These are phyloP conservation scores for Paracentrotus lividus DNA, from an alignment of 53 echinoderm and acorn worm species.

Conservation along the genomic window DNA sequence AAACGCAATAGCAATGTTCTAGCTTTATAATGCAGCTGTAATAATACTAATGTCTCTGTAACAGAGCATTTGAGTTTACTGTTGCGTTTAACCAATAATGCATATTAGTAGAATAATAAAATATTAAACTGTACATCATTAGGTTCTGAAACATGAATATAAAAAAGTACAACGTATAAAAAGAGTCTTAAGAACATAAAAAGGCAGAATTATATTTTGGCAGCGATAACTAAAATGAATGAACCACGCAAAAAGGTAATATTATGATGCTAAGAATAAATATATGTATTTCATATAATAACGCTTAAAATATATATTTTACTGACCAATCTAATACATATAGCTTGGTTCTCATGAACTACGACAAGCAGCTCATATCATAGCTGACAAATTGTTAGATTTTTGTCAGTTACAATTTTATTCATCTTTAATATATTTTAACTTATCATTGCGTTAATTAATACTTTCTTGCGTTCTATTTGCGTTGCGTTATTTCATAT, in stretches of 20 bases:
- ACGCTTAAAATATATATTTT: not conserved
- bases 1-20: conserved; percentile 33
- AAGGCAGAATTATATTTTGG: conserved; percentile 24
- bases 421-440: too few species aligned
- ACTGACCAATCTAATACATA: not conserved
- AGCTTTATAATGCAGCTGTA: not conserved
- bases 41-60: not conserved
- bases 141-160: not conserved
- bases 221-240: conserved; percentile 41
- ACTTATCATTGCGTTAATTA: not conserved
- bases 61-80: not conserved
- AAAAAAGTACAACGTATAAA: not conserved
- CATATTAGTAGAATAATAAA: not conserved
- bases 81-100: conserved; percentile 53
- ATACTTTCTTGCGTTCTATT: not conserved
- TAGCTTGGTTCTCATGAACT: not conserved
- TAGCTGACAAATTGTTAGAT: too few species aligned
- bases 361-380: too few species aligned
- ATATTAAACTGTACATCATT: conserved; percentile 14
- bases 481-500: not conserved
- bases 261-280: not conserved
- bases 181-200: not conserved
- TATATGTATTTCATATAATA: not conserved
- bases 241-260: not conserved
- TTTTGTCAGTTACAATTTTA: not conserved